Percentiles rank a stretch among this genome's conserved stretches.
phyloP scores from a whole-genome alignment of 2,888 invertebrate species.

The Geophilus truncorum region DNA sequence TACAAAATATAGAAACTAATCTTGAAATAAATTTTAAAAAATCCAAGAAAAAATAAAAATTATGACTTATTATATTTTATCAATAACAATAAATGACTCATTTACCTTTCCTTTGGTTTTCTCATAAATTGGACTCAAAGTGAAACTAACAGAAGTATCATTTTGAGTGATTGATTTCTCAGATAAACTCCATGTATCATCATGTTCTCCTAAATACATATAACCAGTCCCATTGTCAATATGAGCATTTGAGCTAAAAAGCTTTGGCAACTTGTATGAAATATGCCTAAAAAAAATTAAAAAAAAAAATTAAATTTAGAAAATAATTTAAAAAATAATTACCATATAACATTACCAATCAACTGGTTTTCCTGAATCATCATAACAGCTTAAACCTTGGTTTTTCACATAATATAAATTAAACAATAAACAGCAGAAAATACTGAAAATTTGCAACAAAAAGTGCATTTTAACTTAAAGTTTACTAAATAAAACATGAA shows the following conservation, averaged over 20 bases:
- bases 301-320: slow-evolving; percentile 38
- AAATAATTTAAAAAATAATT: slow-evolving; percentile 40
- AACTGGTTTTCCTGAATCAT: slow-evolving; percentile 61
- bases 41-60: too few species aligned
- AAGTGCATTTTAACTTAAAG: too few species aligned
- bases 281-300: slow-evolving; percentile 63
- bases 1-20: slow-evolving; percentile 60
- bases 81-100: slow-evolving; percentile 37
- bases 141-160: slow-evolving; percentile 52
- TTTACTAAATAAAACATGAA: too few species aligned
- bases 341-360: too few species aligned
- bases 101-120: slow-evolving; percentile 39
- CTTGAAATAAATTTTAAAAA: too few species aligned
- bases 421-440: not conserved
- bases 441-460: not conserved
- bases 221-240: slow-evolving; percentile 63
- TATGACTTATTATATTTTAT: not conserved
- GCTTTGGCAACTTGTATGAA: slow-evolving; percentile 71
- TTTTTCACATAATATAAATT: not conserved
- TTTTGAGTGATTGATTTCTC: slow-evolving; percentile 58
- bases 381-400: slow-evolving; percentile 49
- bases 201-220: slow-evolving; percentile 55
- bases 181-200: slow-evolving; percentile 62
- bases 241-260: slow-evolving; percentile 55
- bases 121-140: slow-evolving; percentile 42